Evolutionary conservation across 2,797 vertebrate genomes (phyloP).

Genomic region (Menidia menidia): DNA sequence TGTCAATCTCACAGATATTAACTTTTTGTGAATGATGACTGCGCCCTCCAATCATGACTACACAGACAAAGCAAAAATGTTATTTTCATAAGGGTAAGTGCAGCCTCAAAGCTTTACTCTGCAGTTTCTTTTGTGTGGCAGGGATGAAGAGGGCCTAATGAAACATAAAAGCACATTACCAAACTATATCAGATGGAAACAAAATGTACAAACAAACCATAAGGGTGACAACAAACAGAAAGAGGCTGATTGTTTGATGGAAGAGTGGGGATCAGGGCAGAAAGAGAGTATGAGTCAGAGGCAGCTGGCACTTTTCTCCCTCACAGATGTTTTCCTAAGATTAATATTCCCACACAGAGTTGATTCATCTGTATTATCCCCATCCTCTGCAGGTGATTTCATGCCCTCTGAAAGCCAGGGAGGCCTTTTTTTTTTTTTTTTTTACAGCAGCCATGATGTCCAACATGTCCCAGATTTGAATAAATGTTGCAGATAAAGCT

Average conservation of each 20-base stretch:
- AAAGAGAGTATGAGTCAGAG: conserved; percentile 61
- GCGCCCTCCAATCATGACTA: neutral
- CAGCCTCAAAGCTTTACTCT: conserved; percentile 26
- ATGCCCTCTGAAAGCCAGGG: conserved; percentile 64
- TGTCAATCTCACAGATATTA: neutral
- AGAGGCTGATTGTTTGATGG: conserved; percentile 45
- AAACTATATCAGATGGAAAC: conserved; percentile 23
- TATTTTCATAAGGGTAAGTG: conserved; percentile 11
- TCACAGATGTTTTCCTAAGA: conserved; percentile 72
- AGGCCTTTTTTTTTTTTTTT: conserved; percentile 25
- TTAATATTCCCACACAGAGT: conserved; percentile 71
- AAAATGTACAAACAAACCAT: conserved; percentile 19
- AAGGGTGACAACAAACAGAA: conserved; percentile 51
- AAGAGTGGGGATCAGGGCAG: conserved; percentile 33
- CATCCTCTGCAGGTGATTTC: conserved; percentile 71
- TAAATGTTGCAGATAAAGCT: conserved; percentile 62
- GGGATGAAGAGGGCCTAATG: conserved; percentile 39
- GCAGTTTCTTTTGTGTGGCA: conserved; percentile 10
- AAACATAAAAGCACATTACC: conserved; percentile 52
- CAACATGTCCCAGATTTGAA: conserved; percentile 66
- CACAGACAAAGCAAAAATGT: conserved; percentile 14
- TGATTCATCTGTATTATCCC: conserved; percentile 66
- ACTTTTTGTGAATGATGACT: conserved; percentile 1
- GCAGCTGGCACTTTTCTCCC: conserved; percentile 27
- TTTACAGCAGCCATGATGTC: conserved; percentile 33